Evolutionary conservation across 2,888 invertebrate genomes (phyloP), one percentile per base, ranked within the genome.

Genomic region (Drosophila mettleri): DNA sequence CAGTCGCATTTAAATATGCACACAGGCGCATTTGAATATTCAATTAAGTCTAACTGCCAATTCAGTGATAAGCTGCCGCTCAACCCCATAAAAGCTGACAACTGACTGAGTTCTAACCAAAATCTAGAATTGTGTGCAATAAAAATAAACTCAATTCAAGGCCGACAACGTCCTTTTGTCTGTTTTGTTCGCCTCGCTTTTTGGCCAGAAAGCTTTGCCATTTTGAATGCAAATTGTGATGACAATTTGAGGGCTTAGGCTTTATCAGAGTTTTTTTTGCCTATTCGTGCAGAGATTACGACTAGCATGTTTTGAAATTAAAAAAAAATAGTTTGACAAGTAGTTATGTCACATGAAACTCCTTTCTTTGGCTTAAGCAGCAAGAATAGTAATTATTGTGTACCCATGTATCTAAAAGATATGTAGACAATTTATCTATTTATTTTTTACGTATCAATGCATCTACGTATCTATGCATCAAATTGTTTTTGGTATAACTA

Each of bases 11-110:
- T 14, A 31, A n/a, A 46, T 51, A 53, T 59, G 45, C 51, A 60
- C 36, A 58, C 49, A 58, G 63, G 20, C 53, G 46, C 63, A 86
- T 84, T 84, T 85, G 84, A 88, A 86, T 88, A 81, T 88, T 88
- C 81, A 84, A 88, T 88, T 85, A 76, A 74, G 77, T 55, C 66
- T 53, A 86, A 78, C 85, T 80, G 69, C 65, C 88, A 87, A 78
- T 84, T 75, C 64, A 41, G 52, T 77, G 86, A 77, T 87, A 79
- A 85, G 80, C 68, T 48, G 45, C 58, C 29, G 31, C 33, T 46
- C 24, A 39, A 38, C 45, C 46, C 33, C 41, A 33, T 62, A 33
- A 43, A 48, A 52, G 29, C 59, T 29, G 33, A 22, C 51, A 49
- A 54, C 43, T 20, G 51, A 54, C 51, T 38, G 38, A 29, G 31